Base-by-base conservation (phyloP, 2,888 invertebrate species). In the Melieria crassipennis region DNA sequence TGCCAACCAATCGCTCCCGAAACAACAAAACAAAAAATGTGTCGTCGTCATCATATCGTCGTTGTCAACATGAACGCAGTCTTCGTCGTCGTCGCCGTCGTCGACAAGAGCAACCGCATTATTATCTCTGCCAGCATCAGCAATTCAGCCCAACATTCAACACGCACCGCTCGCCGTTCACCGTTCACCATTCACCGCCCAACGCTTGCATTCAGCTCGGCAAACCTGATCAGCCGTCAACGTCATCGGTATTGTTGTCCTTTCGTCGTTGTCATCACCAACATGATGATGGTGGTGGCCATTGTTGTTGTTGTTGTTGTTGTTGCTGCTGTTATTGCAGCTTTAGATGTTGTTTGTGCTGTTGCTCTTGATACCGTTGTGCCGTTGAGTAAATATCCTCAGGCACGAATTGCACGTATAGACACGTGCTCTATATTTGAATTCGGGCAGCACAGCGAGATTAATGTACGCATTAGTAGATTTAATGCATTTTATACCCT, bases 391-490 rank as follows among this genome's bases (percentile, higher is more conserved):
- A 83, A 83, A 84, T 82, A 84, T 83, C 84, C 84, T 81, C 78
- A 75, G 80, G 83, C 83, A 84, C 83, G 81, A 80, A 79, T 52
- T 64, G 72, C 70, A 71, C 77, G 77, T 75, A 78, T 58, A 70
- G 77, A 74, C 77, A 78, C 78, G 78, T 79, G 77, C 83, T 80
- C 75, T 74, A 78, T 81, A 77, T 81, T 79, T 78, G 80, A 78
- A 75, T 73, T 75, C 78, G 76, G 77, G 70, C 69, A 50, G 81
- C 77, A 82, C 79, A 80, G 76, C 73, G 80, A 83, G 86, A 86
- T 85, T 85, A 85, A 84, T 83, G 84, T 80, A 80, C 82, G 85
- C 84, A 85, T 85, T 85, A 85, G 84, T 82, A 80, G 82, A 83
- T 83, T 85, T 85, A 82, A 84, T 83, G 84, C 82, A 84, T 81